Evolutionary conservation across 1,140 invertebrate genomes (phyloP), one percentile per base, ranked within the genome.

Genomic region (Drosophila orena): DNA sequence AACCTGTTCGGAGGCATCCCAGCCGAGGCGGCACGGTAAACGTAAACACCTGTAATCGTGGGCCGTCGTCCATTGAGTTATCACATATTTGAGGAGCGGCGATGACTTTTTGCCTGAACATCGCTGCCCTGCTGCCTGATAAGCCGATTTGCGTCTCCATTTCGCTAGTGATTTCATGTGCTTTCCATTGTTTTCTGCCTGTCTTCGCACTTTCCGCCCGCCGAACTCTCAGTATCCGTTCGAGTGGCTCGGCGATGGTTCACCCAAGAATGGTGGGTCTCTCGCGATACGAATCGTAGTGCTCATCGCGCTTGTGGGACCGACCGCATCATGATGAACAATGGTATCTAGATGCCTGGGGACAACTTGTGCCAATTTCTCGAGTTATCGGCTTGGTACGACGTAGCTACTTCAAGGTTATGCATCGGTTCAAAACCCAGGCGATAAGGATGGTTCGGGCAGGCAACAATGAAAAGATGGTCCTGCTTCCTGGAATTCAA

Each of bases 1-100:
- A 66, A 71, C 77, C 71, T 69, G 52, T 74, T 89, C 59, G 53
- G 46, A 52, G 72, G 40, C 60, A 66, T 66, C 54, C 42, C 46
- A 64, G 43, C 53, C 40, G 15, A 20, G 15, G 37, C 57, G 38
- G 54, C 61, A 46, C 70, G 66, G 72, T 50, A 76, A 81, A 73
- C 84, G 72, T 50, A 79, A 88, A 79, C 84, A 89, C 79, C 79
- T 89, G 84, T 86, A 86, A 86, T 86, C 83, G 81, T 86, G 83
- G 61, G 55, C 73, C 69, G 52, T 75, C 70, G 58, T 76, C 74
- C 78, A 76, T 76, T 77, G 53, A 81, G 75, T 83, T 83, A 84
- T 83, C 79, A 68, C 64, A 83, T 83, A 79, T 83, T 69, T 79
- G 55, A 83, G 70, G 59, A 68, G 68, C 59, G 44, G 46, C 59